These are phyloP conservation scores for Cololabis saira DNA, from an alignment of 2,113 vertebrate species.

Conservation along the genomic window DNA sequence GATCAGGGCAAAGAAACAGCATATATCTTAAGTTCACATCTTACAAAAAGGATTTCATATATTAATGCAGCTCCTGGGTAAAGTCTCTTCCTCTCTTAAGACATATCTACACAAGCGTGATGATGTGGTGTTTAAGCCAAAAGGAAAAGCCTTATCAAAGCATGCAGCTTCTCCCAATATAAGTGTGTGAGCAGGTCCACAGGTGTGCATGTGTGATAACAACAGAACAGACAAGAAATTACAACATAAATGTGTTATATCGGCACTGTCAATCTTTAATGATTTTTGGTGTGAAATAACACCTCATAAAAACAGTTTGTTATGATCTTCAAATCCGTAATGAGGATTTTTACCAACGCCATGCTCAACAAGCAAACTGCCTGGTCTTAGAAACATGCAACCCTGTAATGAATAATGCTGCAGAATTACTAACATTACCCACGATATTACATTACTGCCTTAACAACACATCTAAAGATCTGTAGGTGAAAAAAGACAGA, in stretches of 20 bases:
- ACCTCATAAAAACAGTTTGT: conserved; percentile 53
- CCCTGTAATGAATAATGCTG: conserved; percentile 15
- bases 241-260: conserved; percentile 72
- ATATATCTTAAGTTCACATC: conserved; percentile 75
- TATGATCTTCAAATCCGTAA: conserved; percentile 58
- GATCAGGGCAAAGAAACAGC: conserved; percentile 72
- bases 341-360: conserved; percentile 44
- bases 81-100: conserved; percentile 62
- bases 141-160: conserved; percentile 72
- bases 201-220: conserved; percentile 68
- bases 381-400: conserved; percentile 27
- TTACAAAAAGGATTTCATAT: conserved; percentile 71
- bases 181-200: conserved; percentile 53
- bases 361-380: conserved; percentile 42
- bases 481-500: conserved; percentile 34
- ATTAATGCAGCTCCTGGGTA: conserved; percentile 76
- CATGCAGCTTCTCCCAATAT: conserved; percentile 53
- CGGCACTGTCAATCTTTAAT: conserved; percentile 61
- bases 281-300: conserved; percentile 49
- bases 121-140: conserved; percentile 67
- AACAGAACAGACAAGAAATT: conserved; percentile 62
- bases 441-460: conserved; percentile 29
- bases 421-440: conserved; percentile 9
- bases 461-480: conserved; percentile 52
- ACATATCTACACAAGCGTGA: conserved; percentile 60